Conservation (phyloP, 2,113 vertebrate genomes). For the Myanophis thanlyinensis region DNA sequence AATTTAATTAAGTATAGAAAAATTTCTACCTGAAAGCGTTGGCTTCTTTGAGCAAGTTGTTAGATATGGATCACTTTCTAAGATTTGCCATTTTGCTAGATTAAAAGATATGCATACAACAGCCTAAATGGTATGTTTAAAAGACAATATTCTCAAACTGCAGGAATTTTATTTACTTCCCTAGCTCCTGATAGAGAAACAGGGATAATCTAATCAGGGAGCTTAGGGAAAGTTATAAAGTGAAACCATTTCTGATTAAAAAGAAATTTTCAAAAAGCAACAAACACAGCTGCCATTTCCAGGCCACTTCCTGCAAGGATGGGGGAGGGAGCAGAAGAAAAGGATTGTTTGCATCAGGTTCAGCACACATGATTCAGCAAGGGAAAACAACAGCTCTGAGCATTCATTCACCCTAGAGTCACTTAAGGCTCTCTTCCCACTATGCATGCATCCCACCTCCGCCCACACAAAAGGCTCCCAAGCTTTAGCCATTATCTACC, state of each 20-base stretch:
- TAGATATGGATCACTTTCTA: not conserved
- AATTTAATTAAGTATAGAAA: not conserved
- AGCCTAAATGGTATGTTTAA: not conserved
- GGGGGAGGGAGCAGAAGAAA: slow-evolving; percentile 59
- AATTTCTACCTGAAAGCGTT: not conserved
- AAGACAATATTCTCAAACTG: not conserved
- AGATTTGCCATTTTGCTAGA: not conserved
- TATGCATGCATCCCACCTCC: not conserved
- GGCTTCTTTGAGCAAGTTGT: not conserved
- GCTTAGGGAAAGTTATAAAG: slow-evolving; percentile 56
- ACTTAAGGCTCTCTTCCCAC: not conserved
- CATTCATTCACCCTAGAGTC: not conserved
- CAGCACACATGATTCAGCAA: not conserved
- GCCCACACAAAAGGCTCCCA: not conserved
- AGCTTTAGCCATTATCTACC: not conserved
- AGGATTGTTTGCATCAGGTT: slow-evolving; percentile 47
- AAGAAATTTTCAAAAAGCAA: slow-evolving; percentile 72
- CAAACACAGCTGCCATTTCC: slow-evolving; percentile 72
- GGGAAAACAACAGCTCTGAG: not conserved
- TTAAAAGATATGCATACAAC: not conserved
- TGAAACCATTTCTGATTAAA: slow-evolving; percentile 64
- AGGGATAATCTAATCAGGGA: slow-evolving; percentile 23
- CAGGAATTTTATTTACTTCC: not conserved
- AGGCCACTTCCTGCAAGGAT: slow-evolving; percentile 69
- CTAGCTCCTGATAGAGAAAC: not conserved